Percentiles rank a stretch among this genome's conserved stretches.
Evolutionary conservation across 2,113 vertebrate genomes (phyloP).

Genomic region (Corvus moneduloides): DNA sequence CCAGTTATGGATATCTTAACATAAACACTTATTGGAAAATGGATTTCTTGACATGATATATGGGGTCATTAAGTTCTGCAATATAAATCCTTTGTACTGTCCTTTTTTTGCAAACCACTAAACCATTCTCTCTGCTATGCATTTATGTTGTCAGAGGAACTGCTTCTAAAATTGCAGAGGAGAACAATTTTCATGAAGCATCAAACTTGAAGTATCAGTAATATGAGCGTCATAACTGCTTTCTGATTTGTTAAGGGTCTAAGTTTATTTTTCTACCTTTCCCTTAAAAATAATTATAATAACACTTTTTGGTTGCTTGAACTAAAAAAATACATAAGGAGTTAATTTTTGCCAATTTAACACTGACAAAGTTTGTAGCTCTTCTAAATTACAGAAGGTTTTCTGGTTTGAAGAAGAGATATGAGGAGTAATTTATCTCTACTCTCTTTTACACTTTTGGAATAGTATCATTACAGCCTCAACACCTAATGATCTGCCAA

Average conservation of each 20-base stretch:
- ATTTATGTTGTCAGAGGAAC: background rate
- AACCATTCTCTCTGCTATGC: background rate
- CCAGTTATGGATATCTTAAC: background rate
- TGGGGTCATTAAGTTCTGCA: background rate
- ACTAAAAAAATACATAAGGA: background rate
- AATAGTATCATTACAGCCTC: background rate
- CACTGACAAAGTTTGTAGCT: background rate
- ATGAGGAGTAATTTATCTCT: background rate
- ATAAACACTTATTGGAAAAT: background rate
- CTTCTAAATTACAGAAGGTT: background rate
- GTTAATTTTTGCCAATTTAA: background rate
- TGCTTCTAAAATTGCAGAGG: background rate
- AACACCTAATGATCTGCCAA: background rate
- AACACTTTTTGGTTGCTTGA: background rate
- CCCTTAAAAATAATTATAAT: background rate
- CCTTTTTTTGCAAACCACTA: background rate
- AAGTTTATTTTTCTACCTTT: background rate
- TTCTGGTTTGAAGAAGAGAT: background rate
- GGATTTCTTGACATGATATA: background rate
- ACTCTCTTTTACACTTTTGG: background rate
- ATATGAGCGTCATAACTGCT: background rate
- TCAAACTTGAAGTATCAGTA: background rate
- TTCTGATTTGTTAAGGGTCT: background rate
- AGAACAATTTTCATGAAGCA: background rate
- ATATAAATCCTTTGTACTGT: background rate